phyloP scores from a whole-genome alignment of 2,888 invertebrate species.

The Lucinisca nassula region DNA sequence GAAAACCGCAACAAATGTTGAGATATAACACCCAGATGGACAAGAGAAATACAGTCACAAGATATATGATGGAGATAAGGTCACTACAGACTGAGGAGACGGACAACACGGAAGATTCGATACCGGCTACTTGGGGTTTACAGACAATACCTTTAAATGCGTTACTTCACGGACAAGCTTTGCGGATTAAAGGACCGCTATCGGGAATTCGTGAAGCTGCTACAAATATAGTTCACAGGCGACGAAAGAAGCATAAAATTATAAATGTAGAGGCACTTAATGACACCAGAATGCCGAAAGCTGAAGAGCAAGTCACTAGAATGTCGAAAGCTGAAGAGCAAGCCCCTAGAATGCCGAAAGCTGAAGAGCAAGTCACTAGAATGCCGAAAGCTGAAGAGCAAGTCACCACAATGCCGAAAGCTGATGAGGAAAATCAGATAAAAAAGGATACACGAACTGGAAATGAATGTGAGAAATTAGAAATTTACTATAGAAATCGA shows the following conservation, averaged over 20 bases:
- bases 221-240: background rate
- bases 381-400: no score
- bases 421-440: no score
- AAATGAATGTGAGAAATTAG: background rate
- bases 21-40: slow-evolving; percentile 41
- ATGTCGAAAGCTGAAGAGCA: no score
- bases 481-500: background rate
- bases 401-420: no score
- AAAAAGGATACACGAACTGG: no score
- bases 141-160: slow-evolving; percentile 43
- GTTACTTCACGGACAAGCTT: slow-evolving; percentile 1
- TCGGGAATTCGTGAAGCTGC: slow-evolving; percentile 18
- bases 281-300: no score
- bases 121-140: slow-evolving; percentile 44
- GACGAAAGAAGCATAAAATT: background rate
- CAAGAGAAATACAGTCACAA: slow-evolving; percentile 25
- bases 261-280: background rate
- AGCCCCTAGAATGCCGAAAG: no score
- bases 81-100: slow-evolving; percentile 46
- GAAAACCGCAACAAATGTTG: slow-evolving; percentile 12
- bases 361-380: no score
- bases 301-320: no score
- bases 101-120: background rate
- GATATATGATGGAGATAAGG: slow-evolving; percentile 60
- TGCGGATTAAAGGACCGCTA: slow-evolving; percentile 20